Evolutionary conservation across 2,888 invertebrate genomes (phyloP).

Genomic region (Brenthis ino): DNA sequence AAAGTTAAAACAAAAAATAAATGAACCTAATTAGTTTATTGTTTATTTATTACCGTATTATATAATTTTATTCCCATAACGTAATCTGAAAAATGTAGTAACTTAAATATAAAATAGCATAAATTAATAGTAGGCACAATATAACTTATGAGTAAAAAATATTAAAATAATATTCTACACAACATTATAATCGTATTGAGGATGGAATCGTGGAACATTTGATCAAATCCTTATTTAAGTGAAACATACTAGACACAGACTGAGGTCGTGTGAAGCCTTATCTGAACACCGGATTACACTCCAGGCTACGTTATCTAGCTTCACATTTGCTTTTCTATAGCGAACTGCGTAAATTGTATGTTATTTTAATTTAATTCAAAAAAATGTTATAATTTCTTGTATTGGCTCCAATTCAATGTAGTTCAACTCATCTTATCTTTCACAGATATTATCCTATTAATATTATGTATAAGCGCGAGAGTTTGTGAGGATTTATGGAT

Average conservation of each 20-base stretch:
- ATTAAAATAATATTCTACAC: background rate
- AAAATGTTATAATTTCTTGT: too few species aligned
- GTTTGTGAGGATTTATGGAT: too few species aligned
- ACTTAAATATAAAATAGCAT: background rate
- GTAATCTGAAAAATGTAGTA: too few species aligned
- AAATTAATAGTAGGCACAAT: background rate
- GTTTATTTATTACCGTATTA: too few species aligned
- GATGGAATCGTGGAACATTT: slow-evolving; percentile 22
- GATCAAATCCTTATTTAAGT: slow-evolving; percentile 30
- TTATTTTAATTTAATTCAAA: slow-evolving; percentile 4
- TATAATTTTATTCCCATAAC: too few species aligned
- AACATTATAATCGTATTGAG: background rate
- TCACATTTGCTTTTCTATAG: slow-evolving; percentile 26
- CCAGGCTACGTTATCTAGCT: slow-evolving; percentile 35
- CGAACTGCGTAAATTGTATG: slow-evolving; percentile 4
- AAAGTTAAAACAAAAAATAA: too few species aligned
- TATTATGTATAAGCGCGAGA: too few species aligned
- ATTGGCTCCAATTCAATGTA: too few species aligned
- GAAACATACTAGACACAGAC: slow-evolving; percentile 33
- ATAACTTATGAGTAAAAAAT: background rate
- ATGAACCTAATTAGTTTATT: too few species aligned
- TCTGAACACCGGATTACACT: slow-evolving; percentile 35
- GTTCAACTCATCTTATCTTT: too few species aligned
- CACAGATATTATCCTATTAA: too few species aligned
- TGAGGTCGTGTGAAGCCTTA: slow-evolving; percentile 31